Conservation (phyloP, 2,888 invertebrate genomes). For the Leptopilina drosophilae region DNA sequence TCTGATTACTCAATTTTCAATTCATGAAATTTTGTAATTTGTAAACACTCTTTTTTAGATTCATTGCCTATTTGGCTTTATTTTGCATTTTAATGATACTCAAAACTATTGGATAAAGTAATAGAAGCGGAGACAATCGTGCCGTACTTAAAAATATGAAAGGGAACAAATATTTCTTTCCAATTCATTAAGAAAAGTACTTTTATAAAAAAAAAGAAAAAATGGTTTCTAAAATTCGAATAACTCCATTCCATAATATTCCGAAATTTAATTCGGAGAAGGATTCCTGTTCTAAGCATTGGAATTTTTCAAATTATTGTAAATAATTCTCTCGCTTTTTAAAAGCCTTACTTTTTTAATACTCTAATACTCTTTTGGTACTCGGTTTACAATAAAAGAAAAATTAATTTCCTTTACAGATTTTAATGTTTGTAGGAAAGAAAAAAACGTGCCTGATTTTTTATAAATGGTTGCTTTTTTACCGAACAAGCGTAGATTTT, state of each 20-base stretch:
- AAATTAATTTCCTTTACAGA: slow-evolving; percentile 34
- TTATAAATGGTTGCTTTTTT: slow-evolving; percentile 19
- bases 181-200: not conserved
- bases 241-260: slow-evolving; percentile 27
- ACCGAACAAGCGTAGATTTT: slow-evolving; percentile 9
- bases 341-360: slow-evolving; percentile 67
- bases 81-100: slow-evolving; percentile 36
- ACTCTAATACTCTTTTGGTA: slow-evolving; percentile 67
- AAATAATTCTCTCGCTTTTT: slow-evolving; percentile 24
- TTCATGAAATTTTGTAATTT: slow-evolving; percentile 20
- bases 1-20: slow-evolving; percentile 25
- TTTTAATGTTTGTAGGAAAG: slow-evolving; percentile 24
- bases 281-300: not conserved
- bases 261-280: slow-evolving; percentile 23
- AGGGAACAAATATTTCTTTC: slow-evolving; percentile 21
- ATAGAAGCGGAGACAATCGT: slow-evolving; percentile 30
- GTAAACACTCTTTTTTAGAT: slow-evolving; percentile 22
- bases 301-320: slow-evolving; percentile 26
- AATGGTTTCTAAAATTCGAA: not conserved
- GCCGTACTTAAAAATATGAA: slow-evolving; percentile 15
- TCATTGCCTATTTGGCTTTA: slow-evolving; percentile 17
- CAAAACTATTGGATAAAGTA: slow-evolving; percentile 18
- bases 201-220: slow-evolving; percentile 28
- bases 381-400: slow-evolving; percentile 59
- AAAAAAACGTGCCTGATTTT: slow-evolving; percentile 57